A percentile compares a stretch with the other conserved stretches of the same genome.
These are phyloP conservation scores for Cyanocitta stelleri DNA, from an alignment of 2,113 vertebrate species.

Conservation along the genomic window DNA sequence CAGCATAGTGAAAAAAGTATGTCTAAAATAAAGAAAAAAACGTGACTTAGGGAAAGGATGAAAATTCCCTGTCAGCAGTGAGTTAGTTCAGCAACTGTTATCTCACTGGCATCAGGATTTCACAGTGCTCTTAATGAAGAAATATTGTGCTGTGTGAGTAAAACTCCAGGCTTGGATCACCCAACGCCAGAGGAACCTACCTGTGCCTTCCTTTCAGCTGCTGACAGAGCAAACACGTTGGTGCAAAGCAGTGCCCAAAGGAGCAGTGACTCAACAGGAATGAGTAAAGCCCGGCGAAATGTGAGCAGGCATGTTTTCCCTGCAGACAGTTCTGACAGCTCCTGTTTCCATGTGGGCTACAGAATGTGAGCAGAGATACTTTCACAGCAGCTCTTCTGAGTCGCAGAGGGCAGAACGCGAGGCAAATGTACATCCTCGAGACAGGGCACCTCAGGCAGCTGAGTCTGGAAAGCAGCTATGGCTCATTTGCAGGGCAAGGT, in stretches of 20 bases:
- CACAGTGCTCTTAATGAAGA: not conserved
- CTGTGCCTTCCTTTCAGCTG: not conserved
- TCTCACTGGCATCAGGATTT: not conserved
- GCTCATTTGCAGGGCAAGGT: not conserved
- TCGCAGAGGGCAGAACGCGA: not conserved
- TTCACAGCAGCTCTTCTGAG: not conserved
- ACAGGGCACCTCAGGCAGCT: not conserved
- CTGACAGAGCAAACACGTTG: fast-evolving
- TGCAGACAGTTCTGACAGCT: not conserved
- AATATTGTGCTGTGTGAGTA: not conserved
- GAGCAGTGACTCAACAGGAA: not conserved
- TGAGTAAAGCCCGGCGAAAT: not conserved
- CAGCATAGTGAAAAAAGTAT: not conserved
- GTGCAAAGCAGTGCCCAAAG: not conserved
- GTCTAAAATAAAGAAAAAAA: not conserved
- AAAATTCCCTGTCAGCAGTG: not conserved
- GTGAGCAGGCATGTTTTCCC: not conserved
- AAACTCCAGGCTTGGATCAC: not conserved
- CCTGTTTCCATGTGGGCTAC: not conserved
- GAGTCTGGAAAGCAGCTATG: not conserved
- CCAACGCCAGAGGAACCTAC: not conserved
- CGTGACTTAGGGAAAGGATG: not conserved
- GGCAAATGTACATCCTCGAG: not conserved
- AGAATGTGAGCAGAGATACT: not conserved
- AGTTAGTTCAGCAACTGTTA: not conserved